These are phyloP conservation scores for Phymorhynchus buccinoides DNA, from an alignment of 1,140 invertebrate genomes.

Conservation along the genomic window DNA sequence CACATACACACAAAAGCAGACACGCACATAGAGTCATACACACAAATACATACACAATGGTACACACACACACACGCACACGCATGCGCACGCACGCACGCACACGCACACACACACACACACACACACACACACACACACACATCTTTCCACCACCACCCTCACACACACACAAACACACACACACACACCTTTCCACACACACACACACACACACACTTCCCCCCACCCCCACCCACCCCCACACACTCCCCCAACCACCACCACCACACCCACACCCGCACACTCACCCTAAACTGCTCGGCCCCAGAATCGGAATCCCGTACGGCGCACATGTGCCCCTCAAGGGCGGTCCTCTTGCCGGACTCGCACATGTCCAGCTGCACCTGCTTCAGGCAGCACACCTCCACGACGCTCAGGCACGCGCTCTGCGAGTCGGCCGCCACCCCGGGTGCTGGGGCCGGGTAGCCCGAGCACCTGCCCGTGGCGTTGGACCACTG, in stretches of 20 bases:
- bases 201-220: not conserved
- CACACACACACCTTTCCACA: not conserved
- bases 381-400: slow-evolving; percentile 68
- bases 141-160: too few species aligned
- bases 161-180: not conserved
- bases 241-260: not conserved
- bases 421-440: slow-evolving; percentile 53
- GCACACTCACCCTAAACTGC: slow-evolving; percentile 59
- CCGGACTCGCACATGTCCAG: slow-evolving; percentile 62
- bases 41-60: not conserved
- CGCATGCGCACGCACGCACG: not conserved
- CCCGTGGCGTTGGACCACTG: slow-evolving; percentile 51
- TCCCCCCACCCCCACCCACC: not conserved
- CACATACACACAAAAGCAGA: too few species aligned
- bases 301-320: slow-evolving; percentile 61
- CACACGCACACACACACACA: not conserved
- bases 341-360: slow-evolving; percentile 58
- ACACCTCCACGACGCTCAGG: slow-evolving; percentile 61
- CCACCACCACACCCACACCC: not conserved
- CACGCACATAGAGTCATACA: not conserved
- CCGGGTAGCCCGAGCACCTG: slow-evolving; percentile 58
- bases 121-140: not conserved
- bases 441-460: slow-evolving; percentile 43
- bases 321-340: slow-evolving; percentile 60
- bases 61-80: not conserved